A percentile compares a stretch with the other conserved stretches of the same genome.
Evolutionary conservation across 2,888 invertebrate species (phyloP).

Genomic region (Nipponacmea schrenckii): DNA sequence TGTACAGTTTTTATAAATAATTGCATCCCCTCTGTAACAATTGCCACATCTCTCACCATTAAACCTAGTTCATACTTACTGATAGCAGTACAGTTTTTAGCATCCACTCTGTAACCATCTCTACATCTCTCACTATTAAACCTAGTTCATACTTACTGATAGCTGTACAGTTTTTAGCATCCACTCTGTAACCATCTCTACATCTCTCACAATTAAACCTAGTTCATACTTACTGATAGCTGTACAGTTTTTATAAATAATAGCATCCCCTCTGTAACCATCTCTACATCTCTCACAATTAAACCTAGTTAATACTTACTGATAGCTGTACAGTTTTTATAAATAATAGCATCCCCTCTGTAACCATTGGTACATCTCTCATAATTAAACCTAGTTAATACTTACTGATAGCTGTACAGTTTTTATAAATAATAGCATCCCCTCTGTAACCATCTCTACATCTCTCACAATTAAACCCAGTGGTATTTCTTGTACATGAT

Average conservation of each 20-base stretch:
- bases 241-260: conserved; percentile 40
- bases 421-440: conserved; percentile 40
- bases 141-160: conserved; percentile 46
- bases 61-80: conserved; percentile 48
- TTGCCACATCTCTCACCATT: conserved; percentile 52
- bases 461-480: conserved; percentile 54
- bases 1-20: conserved; percentile 40
- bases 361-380: conserved; percentile 52
- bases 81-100: conserved; percentile 39
- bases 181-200: too few species aligned
- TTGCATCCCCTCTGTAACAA: conserved; percentile 51
- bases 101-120: conserved; percentile 50
- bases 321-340: conserved; percentile 39
- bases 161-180: conserved; percentile 37
- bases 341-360: conserved; percentile 42
- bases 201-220: too few species aligned
- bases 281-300: conserved; percentile 52
- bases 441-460: conserved; percentile 51
- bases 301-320: conserved; percentile 48
- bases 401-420: conserved; percentile 41
- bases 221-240: conserved; percentile 29
- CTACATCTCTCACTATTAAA: conserved; percentile 53
- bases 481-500: conserved; percentile 50
- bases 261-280: conserved; percentile 48
- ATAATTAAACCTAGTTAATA: too few species aligned